Percentiles rank a stretch among this genome's conserved stretches.
Conservation (phyloP, 2,113 vertebrate species). For the Pyxicephalus adspersus region DNA sequence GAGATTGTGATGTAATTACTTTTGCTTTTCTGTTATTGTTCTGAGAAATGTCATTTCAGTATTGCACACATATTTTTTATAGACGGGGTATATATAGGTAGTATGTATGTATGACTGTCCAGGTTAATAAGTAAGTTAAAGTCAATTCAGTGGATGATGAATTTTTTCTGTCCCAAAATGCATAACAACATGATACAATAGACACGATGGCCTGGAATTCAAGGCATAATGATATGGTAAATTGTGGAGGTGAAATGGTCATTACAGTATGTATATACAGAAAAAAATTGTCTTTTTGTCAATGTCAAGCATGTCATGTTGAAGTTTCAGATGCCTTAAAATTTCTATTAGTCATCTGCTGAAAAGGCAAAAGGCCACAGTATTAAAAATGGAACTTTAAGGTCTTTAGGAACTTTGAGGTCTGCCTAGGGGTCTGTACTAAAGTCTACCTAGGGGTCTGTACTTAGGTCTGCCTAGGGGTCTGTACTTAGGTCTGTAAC, state of each 20-base stretch:
- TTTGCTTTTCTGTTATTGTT: constrained; percentile 4
- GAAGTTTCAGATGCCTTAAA: too few species aligned
- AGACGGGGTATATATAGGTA: not conserved
- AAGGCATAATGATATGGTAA: not conserved
- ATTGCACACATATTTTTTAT: not conserved
- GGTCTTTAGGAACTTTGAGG: too few species aligned
- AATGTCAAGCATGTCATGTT: not conserved
- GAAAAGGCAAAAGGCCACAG: too few species aligned
- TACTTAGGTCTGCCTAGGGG: too few species aligned
- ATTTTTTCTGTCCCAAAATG: not conserved
- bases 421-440: too few species aligned
- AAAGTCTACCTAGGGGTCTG: too few species aligned
- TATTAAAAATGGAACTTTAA: too few species aligned
- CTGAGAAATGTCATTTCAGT: constrained; percentile 3
- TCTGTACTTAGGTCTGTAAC: too few species aligned
- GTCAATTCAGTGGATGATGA: not conserved
- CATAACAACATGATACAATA: not conserved
- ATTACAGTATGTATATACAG: not conserved
- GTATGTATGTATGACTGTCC: not conserved
- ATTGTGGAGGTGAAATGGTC: constrained; percentile 3
- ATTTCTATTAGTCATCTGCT: too few species aligned
- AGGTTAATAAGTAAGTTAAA: constrained; percentile 52
- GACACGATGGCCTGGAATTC: not conserved
- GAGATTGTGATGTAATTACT: not conserved
- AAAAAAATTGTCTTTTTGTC: not conserved